phyloP scores from a whole-genome alignment of 2,113 vertebrate genomes.

The Sander vitreus region DNA sequence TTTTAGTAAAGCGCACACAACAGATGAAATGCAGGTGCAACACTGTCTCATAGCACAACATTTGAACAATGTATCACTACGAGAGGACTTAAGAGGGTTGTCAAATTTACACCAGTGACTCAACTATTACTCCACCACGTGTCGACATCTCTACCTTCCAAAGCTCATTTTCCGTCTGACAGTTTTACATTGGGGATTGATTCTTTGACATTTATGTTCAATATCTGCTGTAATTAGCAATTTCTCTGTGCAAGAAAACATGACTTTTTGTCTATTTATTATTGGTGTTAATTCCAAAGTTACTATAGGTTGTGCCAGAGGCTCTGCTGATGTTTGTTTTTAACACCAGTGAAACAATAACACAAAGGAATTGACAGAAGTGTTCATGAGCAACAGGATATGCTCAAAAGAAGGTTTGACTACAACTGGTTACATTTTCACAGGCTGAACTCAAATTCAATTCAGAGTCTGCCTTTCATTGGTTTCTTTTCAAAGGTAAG shows the following conservation, averaged over 20 bases:
- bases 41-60: not conserved
- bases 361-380: not conserved
- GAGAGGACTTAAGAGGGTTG: not conserved
- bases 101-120: not conserved
- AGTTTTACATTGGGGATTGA: not conserved
- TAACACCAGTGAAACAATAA: not conserved
- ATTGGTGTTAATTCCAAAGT: not conserved
- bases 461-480: not conserved
- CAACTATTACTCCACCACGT: not conserved
- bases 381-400: not conserved
- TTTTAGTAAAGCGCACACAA: not conserved
- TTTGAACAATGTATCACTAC: not conserved
- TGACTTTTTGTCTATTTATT: no score
- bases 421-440: not conserved
- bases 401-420: not conserved
- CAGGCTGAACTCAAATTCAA: constrained; percentile 10
- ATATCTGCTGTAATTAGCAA: not conserved
- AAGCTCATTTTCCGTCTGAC: not conserved
- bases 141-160: not conserved
- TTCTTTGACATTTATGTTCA: constrained; percentile 17
- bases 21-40: not conserved
- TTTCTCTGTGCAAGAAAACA: not conserved
- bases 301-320: not conserved
- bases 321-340: not conserved
- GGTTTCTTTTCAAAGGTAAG: not conserved